Evolutionary conservation across 2,113 vertebrate genomes (phyloP).

Genomic region (Euleptes europaea): DNA sequence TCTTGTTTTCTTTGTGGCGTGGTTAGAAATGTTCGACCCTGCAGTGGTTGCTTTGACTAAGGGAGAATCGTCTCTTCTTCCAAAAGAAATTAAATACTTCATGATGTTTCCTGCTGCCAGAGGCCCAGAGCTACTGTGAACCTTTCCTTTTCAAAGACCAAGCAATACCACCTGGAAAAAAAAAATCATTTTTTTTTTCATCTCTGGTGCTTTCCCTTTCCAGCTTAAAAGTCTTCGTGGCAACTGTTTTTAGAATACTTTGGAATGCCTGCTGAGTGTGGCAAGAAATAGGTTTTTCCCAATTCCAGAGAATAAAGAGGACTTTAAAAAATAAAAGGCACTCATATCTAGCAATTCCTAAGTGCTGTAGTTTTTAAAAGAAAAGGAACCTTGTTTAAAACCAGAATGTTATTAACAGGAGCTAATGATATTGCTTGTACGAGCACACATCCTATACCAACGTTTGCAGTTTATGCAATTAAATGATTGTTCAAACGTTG

Average conservation of each 20-base stretch:
- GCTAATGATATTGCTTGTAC: neutral
- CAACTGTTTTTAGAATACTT: constrained; percentile 47
- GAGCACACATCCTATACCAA: neutral
- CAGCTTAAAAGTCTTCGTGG: constrained; percentile 48
- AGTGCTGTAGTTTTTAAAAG: neutral
- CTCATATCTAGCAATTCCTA: neutral
- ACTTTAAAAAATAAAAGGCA: constrained; percentile 32
- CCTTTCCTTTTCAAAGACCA: constrained; percentile 56
- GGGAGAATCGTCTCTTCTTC: constrained; percentile 45
- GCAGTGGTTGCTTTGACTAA: constrained; percentile 22
- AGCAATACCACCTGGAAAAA: constrained; percentile 34
- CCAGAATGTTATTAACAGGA: neutral
- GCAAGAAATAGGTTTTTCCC: neutral
- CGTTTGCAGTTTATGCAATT: neutral
- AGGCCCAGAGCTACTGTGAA: constrained; percentile 47
- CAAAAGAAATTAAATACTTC: constrained; percentile 55
- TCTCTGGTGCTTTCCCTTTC: constrained; percentile 32
- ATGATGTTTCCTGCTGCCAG: constrained; percentile 53
- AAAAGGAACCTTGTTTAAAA: neutral
- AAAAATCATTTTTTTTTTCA: constrained; percentile 36
- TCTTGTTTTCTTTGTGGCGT: constrained; percentile 17
- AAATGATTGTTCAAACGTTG: neutral
- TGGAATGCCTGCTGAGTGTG: constrained; percentile 47
- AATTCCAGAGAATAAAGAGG: constrained; percentile 36
- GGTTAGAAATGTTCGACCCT: neutral